Base-by-base conservation (phyloP, 2,888 invertebrate genomes). In the Phalera bucephala region DNA sequence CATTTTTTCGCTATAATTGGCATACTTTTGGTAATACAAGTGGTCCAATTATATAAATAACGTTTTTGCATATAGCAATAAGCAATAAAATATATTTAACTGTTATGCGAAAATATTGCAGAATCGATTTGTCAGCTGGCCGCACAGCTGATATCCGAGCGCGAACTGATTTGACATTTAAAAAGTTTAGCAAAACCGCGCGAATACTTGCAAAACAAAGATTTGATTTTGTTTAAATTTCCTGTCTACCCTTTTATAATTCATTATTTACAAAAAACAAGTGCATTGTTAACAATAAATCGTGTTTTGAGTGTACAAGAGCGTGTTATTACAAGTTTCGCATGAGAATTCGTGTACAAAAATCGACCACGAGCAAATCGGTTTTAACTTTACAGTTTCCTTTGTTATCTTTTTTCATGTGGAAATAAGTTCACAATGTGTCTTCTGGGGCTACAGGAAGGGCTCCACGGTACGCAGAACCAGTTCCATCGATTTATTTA, bases 401-500 rank as follows among this genome's bases (percentile, higher is more conserved):
- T 34, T 45, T 43, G 37, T 61, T 62, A 55, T 62, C 47, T 30
- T 42, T 40, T 49, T 46, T 22, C 28, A 33, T 25, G 43, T 55
- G 19, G 22, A 40, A 50, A 43, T 57, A 47, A 46, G 52, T 46
- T 42, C 31, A 64, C 61, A 73, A 67, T 65, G 55, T 38, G 31
- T 25, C 33, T 34, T 33, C 31, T 34, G 38, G 47, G 46, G 40
- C 41, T 46, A 17, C 15, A 40, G 42, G 48, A 68, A 72, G 69
- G 69, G 65, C 53, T 49, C 41, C 21, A 39, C 62, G 74, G 72
- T 75, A 71, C 40, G 67, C 65, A 45, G 37, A 76, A 78, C 78
- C 68, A 67, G 78, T 78, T 77, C 38, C 47, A 43, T 60, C 59
- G 64, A 63, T 63, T 61, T 72, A 72, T 75, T 73, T 68, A 72